These are phyloP conservation scores for Hypselothyrea guttata DNA, from an alignment of 2,888 invertebrate genomes.

Conservation along the genomic window DNA sequence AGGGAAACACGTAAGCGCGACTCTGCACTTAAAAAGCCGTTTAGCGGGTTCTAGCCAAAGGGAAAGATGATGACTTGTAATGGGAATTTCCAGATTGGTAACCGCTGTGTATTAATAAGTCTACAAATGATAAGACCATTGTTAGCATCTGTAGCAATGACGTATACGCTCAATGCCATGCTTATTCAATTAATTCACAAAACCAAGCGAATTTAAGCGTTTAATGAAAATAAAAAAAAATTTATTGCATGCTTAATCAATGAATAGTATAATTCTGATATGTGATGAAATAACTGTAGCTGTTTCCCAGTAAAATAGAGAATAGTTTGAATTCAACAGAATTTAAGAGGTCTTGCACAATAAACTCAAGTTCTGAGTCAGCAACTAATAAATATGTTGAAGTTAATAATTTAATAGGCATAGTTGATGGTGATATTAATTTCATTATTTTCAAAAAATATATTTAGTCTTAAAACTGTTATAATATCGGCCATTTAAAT, in stretches of 20 bases:
- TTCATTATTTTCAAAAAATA: too few relatives aligned
- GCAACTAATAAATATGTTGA: too few relatives aligned
- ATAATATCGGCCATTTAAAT: background rate
- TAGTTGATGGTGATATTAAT: too few relatives aligned
- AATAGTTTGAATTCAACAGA: background rate
- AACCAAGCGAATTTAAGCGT: slow-evolving; percentile 16
- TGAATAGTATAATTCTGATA: background rate
- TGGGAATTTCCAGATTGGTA: slow-evolving; percentile 51
- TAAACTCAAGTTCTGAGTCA: too few relatives aligned
- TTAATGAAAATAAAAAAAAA: background rate
- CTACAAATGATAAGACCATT: slow-evolving; percentile 6
- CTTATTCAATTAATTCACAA: background rate
- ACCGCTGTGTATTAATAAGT: slow-evolving; percentile 29
- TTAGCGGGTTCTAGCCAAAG: slow-evolving; percentile 32
- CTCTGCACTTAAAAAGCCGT: slow-evolving; percentile 3
- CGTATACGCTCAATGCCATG: slow-evolving; percentile 14
- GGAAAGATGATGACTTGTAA: slow-evolving; percentile 56
- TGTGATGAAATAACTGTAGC: slow-evolving; percentile 2
- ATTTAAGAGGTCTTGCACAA: too few relatives aligned
- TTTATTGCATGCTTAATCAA: background rate
- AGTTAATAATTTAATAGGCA: too few relatives aligned
- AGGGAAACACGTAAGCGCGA: slow-evolving; percentile 28
- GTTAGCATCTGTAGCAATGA: slow-evolving; percentile 24
- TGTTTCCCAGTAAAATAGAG: slow-evolving; percentile 1
- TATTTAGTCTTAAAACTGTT: too few relatives aligned